These are phyloP conservation scores for Dermochelys coriacea DNA, from an alignment of 2,797 vertebrate species.

Conservation along the genomic window DNA sequence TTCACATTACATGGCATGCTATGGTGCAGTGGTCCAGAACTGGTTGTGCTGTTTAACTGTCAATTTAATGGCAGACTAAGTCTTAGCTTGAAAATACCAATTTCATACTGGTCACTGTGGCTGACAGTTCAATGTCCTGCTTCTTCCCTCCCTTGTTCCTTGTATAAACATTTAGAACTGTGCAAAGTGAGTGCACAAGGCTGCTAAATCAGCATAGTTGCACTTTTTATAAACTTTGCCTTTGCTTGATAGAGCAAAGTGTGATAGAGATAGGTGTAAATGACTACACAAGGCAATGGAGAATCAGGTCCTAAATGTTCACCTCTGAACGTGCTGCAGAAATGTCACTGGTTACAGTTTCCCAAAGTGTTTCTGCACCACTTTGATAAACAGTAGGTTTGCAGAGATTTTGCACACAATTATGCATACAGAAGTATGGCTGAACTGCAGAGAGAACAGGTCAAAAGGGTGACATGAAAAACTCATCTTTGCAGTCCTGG, in stretches of 20 bases:
- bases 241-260: neutral
- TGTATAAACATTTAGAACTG: neutral
- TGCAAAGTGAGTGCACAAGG: neutral
- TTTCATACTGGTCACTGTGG: neutral
- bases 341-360: neutral
- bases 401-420: neutral
- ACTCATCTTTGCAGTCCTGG: neutral
- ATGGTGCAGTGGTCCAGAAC: neutral
- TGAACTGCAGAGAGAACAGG: neutral
- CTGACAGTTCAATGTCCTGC: neutral
- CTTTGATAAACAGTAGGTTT: neutral
- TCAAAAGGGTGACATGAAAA: neutral
- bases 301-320: neutral
- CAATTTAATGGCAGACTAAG: neutral
- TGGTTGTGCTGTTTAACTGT: neutral
- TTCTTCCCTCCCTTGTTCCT: neutral
- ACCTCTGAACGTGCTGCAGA: neutral
- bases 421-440: neutral
- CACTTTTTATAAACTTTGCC: neutral
- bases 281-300: neutral
- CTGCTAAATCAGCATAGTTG: neutral
- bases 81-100: rapidly evolving
- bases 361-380: neutral
- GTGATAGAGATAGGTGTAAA: neutral
- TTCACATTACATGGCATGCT: neutral